Evolutionary conservation across 1,140 invertebrate species (phyloP).

Genomic region (Cryptotermes secundus): DNA sequence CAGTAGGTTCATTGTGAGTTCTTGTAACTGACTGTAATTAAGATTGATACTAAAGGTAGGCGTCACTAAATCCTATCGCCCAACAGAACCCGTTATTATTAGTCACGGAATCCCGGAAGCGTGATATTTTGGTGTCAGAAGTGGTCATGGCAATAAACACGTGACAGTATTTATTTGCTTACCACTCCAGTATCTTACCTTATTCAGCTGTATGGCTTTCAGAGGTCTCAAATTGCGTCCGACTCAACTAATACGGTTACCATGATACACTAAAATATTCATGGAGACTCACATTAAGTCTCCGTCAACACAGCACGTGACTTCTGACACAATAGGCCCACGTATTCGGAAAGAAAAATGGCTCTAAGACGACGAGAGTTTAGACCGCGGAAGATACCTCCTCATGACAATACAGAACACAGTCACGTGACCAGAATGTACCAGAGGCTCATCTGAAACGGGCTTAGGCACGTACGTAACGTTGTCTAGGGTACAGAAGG

Average conservation of each 20-base stretch:
- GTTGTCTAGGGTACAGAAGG: not conserved
- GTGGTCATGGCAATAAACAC: no score
- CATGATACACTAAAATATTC: not conserved
- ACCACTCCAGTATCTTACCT: no score
- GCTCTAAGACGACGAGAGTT: not conserved
- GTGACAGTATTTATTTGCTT: no score
- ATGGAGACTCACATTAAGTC: not conserved
- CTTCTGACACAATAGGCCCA: not conserved
- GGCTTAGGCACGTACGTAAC: not conserved
- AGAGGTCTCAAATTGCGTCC: no score
- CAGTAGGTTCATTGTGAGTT: no score
- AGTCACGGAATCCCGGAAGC: no score
- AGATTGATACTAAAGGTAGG: no score
- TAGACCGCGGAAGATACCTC: not conserved
- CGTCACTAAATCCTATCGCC: no score
- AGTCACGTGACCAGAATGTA: not conserved
- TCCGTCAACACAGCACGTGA: not conserved
- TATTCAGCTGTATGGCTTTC: no score
- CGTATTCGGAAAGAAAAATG: not conserved
- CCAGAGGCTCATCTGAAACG: not conserved
- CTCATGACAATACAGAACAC: not conserved
- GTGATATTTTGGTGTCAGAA: no score
- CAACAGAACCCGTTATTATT: no score
- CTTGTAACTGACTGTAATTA: no score
- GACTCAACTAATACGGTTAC: not conserved